Evolutionary conservation across 2,888 invertebrate genomes (phyloP).

Genomic region (Carabus problematicus): DNA sequence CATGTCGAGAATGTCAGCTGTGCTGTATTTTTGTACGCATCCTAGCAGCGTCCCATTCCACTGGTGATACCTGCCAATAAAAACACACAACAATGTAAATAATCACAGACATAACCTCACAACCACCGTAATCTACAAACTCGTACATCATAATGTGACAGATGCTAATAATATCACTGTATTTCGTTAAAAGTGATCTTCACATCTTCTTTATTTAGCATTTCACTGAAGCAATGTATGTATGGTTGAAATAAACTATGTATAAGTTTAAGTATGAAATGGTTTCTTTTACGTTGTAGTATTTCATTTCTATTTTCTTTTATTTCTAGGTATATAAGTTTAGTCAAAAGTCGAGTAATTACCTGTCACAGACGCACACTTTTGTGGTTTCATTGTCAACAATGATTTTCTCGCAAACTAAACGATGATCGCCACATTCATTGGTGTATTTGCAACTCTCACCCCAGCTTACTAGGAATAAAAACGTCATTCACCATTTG

Average conservation of each 20-base stretch:
- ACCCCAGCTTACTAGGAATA: conserved; percentile 43
- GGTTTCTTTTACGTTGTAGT: too few relatives aligned
- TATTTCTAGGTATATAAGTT: too few relatives aligned
- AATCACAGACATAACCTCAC: too few relatives aligned
- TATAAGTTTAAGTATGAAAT: too few relatives aligned
- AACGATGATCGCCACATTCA: conserved; percentile 46
- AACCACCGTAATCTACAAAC: too few relatives aligned
- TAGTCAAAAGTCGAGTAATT: conserved; percentile 21
- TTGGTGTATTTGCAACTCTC: conserved; percentile 43
- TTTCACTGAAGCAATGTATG: too few relatives aligned
- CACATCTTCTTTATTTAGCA: too few relatives aligned
- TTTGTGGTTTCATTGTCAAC: conserved; percentile 37
- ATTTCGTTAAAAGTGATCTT: too few relatives aligned
- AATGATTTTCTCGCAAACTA: conserved; percentile 40
- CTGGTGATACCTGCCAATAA: conserved; percentile 44
- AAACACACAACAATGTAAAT: conserved; percentile 2
- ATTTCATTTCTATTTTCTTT: too few relatives aligned
- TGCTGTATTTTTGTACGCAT: conserved; percentile 44
- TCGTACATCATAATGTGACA: too few relatives aligned
- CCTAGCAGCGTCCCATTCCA: conserved; percentile 44
- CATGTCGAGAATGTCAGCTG: conserved; percentile 24
- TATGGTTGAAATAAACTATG: too few relatives aligned
- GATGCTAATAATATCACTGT: too few relatives aligned
- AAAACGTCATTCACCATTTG: not conserved
- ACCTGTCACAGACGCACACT: conserved; percentile 45